Percentiles rank a stretch among this genome's conserved stretches.
phyloP scores from a whole-genome alignment of 1,140 invertebrate genomes.

The Eriosoma lanigerum region DNA sequence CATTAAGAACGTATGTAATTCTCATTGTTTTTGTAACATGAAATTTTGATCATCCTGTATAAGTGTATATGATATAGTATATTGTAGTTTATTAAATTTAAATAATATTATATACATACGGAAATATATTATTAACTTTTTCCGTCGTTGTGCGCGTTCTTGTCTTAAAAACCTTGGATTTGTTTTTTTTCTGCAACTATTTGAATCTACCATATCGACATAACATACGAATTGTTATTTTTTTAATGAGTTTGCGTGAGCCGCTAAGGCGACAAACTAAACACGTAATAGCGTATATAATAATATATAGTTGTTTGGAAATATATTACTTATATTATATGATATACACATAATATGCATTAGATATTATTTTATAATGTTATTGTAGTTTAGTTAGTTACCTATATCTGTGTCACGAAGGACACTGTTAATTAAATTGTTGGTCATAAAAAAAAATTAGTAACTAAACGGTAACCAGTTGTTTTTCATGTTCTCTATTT shows the following conservation, averaged over 20 bases:
- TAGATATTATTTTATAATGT: slow-evolving; percentile 5
- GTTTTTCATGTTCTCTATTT: not conserved
- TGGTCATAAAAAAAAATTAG: not conserved
- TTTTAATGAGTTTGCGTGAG: not conserved
- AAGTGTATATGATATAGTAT: not conserved
- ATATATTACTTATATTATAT: not conserved
- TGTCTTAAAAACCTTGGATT: slow-evolving; percentile 1
- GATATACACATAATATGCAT: not conserved
- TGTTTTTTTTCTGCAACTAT: not conserved
- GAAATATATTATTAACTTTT: not conserved
- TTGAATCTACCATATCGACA: not conserved
- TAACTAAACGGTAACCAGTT: not conserved
- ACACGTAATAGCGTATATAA: not conserved
- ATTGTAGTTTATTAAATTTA: too few relatives aligned
- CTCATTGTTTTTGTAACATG: not conserved
- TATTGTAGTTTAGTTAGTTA: not conserved
- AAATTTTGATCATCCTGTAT: not conserved
- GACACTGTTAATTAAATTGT: slow-evolving; percentile 15
- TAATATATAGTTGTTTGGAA: not conserved
- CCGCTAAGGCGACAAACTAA: not conserved
- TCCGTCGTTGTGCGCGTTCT: not conserved
- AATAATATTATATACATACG: not conserved
- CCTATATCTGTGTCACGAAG: not conserved
- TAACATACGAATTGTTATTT: not conserved
- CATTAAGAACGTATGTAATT: too few relatives aligned